Percentiles rank a stretch among this genome's conserved stretches.
Evolutionary conservation across 2,888 invertebrate species (phyloP).

Genomic region (Calephelis perditalis): DNA sequence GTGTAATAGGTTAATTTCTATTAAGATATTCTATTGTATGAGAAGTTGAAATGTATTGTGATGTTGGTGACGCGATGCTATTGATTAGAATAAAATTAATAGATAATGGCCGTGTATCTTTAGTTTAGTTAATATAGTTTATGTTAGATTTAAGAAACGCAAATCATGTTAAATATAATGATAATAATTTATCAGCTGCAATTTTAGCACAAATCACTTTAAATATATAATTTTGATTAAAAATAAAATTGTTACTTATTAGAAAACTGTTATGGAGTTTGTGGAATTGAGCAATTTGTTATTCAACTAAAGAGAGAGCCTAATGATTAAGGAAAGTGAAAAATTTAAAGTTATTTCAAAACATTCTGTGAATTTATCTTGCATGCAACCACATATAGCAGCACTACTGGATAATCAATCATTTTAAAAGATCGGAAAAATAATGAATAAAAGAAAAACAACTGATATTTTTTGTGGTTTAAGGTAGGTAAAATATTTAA

Average conservation of each 20-base stretch:
- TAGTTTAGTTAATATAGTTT: conserved; percentile 6
- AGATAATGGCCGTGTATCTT: conserved; percentile 4
- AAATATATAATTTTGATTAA: background rate
- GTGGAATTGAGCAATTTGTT: background rate
- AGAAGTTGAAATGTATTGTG: conserved; percentile 3
- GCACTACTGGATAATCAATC: too few relatives aligned
- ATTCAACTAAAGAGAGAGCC: background rate
- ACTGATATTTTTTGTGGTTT: too few relatives aligned
- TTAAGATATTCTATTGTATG: conserved; percentile 7
- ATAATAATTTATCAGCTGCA: background rate
- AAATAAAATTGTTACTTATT: background rate
- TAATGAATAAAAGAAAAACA: too few relatives aligned
- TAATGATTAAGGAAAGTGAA: background rate
- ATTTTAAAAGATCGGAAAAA: too few relatives aligned
- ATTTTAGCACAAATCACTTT: background rate
- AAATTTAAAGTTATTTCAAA: background rate
- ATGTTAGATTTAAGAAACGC: conserved; percentile 1
- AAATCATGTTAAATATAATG: background rate
- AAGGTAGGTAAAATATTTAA: too few relatives aligned
- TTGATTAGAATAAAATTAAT: conserved; percentile 10
- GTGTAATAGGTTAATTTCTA: conserved; percentile 47
- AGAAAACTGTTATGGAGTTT: background rate
- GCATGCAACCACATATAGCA: too few relatives aligned
- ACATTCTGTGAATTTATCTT: too few relatives aligned
- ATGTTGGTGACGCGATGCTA: conserved; percentile 12